phyloP scores from a whole-genome alignment of 1,140 invertebrate genomes.

The Apocrypta bakeri region DNA sequence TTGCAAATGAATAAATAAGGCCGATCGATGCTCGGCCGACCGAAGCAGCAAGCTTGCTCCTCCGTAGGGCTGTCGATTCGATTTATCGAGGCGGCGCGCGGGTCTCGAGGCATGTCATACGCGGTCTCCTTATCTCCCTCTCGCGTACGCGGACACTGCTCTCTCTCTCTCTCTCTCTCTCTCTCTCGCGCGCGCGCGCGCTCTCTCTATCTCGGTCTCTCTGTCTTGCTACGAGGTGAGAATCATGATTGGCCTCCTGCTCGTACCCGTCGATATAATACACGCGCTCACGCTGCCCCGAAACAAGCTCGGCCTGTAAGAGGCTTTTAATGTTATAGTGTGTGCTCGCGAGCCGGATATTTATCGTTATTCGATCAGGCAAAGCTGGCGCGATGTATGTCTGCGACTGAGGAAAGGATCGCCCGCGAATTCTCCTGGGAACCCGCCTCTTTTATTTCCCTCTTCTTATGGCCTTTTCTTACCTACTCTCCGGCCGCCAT shows the following conservation, averaged over 20 bases:
- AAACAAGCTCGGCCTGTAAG: slow-evolving; percentile 67
- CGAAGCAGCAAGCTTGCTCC: not conserved
- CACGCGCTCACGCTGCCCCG: slow-evolving; percentile 49
- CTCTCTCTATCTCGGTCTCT: too few species aligned
- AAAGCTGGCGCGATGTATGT: slow-evolving; percentile 45
- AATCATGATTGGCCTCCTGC: slow-evolving; percentile 65
- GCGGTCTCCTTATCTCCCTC: slow-evolving; percentile 66
- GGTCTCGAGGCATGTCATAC: slow-evolving; percentile 67
- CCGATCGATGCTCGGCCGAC: slow-evolving; percentile 68
- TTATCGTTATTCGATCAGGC: slow-evolving; percentile 70
- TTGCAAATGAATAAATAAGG: slow-evolving; percentile 74
- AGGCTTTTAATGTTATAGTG: slow-evolving; percentile 72
- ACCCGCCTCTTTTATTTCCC: slow-evolving; percentile 15
- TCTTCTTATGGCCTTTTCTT: not conserved
- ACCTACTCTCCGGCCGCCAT: not conserved
- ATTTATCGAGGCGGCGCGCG: slow-evolving; percentile 55
- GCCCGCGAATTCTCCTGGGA: slow-evolving; percentile 35
- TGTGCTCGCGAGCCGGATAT: slow-evolving; percentile 58
- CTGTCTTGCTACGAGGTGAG: slow-evolving; percentile 56
- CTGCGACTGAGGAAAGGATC: slow-evolving; percentile 23
- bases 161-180: slow-evolving; percentile 65
- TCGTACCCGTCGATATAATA: slow-evolving; percentile 55
- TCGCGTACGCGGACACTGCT: slow-evolving; percentile 19
- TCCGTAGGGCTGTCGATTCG: slow-evolving; percentile 44
- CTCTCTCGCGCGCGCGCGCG: slow-evolving; percentile 31